These are phyloP conservation scores for Mus spretus DNA, from an alignment of 2,797 vertebrate genomes.

Conservation along the genomic window DNA sequence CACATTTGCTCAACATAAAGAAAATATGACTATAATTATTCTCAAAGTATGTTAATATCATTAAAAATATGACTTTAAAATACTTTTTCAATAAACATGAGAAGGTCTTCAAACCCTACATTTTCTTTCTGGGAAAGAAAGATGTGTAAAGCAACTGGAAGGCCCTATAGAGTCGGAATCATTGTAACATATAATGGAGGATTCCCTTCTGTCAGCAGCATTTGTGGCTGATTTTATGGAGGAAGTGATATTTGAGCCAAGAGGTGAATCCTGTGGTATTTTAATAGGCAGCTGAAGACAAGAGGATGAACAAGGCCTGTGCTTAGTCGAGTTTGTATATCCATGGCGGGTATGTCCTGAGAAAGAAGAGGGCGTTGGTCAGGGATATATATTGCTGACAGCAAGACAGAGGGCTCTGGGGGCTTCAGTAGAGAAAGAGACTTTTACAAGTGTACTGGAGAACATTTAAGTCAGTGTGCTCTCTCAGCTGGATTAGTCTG, in stretches of 20 bases:
- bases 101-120: background rate
- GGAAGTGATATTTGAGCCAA: background rate
- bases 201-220: background rate
- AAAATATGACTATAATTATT: background rate
- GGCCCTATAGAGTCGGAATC: background rate
- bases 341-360: background rate
- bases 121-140: conserved; percentile 8
- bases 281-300: background rate
- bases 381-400: background rate
- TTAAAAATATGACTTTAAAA: background rate
- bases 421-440: background rate
- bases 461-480: background rate
- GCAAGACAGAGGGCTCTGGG: background rate
- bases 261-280: background rate
- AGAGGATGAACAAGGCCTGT: background rate
- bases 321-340: background rate
- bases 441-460: background rate
- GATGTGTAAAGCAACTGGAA: background rate
- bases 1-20: background rate
- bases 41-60: background rate
- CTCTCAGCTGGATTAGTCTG: background rate
- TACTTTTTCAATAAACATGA: background rate
- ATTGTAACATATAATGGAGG: background rate
- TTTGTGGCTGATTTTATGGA: background rate
- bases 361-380: background rate